Conservation (phyloP, 2,113 vertebrate genomes). For the Lophotis ruficrista region DNA sequence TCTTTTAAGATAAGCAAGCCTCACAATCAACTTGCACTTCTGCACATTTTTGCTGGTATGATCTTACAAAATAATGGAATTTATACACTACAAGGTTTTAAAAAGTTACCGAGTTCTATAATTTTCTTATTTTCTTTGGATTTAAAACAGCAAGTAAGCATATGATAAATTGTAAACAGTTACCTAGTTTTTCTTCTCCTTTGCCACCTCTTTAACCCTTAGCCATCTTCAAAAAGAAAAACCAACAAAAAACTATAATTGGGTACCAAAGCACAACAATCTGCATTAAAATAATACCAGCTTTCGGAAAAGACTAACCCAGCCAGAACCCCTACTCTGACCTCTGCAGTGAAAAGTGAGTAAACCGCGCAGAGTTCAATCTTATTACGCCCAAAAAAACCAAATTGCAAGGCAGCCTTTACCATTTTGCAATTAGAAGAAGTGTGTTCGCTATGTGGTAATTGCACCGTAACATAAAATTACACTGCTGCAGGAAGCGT, state of each 20-base stretch:
- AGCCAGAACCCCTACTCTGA: background rate
- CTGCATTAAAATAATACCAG: background rate
- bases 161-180: background rate
- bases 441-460: accelerated
- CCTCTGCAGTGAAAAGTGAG: background rate
- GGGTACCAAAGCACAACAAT: background rate
- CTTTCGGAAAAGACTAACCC: background rate
- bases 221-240: background rate
- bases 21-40: background rate
- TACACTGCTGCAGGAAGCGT: background rate
- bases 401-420: background rate
- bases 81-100: background rate
- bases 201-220: background rate
- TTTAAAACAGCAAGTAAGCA: background rate
- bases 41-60: background rate
- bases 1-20: background rate
- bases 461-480: accelerated
- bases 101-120: background rate
- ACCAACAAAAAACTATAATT: background rate
- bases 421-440: background rate
- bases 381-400: background rate
- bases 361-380: accelerated
- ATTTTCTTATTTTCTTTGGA: background rate
- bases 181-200: background rate
- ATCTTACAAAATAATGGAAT: background rate